Conservation (phyloP, 2,888 invertebrate genomes). For the Parnassius apollo region DNA sequence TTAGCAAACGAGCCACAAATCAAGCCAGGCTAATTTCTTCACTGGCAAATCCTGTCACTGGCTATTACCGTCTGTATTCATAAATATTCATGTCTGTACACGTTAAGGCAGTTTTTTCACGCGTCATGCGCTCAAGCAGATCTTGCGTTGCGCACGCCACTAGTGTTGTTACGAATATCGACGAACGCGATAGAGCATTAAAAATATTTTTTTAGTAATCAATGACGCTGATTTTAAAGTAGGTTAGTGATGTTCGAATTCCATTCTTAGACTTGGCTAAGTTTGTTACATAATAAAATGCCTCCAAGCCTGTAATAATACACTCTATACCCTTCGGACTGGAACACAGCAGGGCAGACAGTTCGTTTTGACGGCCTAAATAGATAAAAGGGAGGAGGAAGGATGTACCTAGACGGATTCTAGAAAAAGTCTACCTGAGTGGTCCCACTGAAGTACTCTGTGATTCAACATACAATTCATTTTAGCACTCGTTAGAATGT, state of each 20-base stretch:
- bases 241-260: conserved; percentile 4
- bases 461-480: conserved; percentile 1
- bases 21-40: conserved; percentile 20
- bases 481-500: conserved; percentile 16
- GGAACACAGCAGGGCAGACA: too few species aligned
- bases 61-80: conserved; percentile 12
- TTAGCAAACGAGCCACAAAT: conserved; percentile 17
- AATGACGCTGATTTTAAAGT: conserved; percentile 5
- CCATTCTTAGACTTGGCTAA: not conserved
- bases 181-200: conserved; percentile 7
- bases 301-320: too few species aligned
- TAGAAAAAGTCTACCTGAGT: not conserved
- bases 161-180: conserved; percentile 14
- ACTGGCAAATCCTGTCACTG: conserved; percentile 19
- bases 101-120: conserved; percentile 21
- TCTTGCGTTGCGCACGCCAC: conserved; percentile 25
- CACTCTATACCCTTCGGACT: too few species aligned
- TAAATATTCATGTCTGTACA: conserved; percentile 23
- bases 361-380: too few species aligned
- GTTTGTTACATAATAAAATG: too few species aligned
- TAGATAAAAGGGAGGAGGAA: too few species aligned
- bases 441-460: conserved; percentile 1
- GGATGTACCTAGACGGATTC: too few species aligned
- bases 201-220: conserved; percentile 9
- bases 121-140: conserved; percentile 17